phyloP scores from a whole-genome alignment of 2,888 invertebrate species.

The Drosophila testacea region DNA sequence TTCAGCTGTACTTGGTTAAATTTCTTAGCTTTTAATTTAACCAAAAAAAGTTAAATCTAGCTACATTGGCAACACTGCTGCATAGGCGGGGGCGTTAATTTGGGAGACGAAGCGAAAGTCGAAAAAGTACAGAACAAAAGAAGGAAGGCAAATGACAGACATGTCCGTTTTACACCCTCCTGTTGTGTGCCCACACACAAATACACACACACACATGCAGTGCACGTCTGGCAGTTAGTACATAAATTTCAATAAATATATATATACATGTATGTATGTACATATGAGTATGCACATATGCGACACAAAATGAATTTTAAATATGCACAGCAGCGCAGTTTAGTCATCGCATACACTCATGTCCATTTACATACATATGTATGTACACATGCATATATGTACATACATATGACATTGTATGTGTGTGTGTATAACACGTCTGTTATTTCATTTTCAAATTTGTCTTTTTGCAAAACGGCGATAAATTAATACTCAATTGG shows the following conservation, averaged over 20 bases:
- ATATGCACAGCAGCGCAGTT: slow-evolving; percentile 50
- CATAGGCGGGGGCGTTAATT: slow-evolving; percentile 36
- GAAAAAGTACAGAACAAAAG: slow-evolving; percentile 46
- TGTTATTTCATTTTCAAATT: slow-evolving; percentile 18
- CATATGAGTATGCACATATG: slow-evolving; percentile 18
- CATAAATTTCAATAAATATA: slow-evolving; percentile 41
- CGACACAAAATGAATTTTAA: slow-evolving; percentile 69
- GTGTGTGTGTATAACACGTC: not conserved
- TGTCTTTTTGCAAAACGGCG: slow-evolving; percentile 18
- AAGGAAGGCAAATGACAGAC: slow-evolving; percentile 72
- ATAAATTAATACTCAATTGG: slow-evolving; percentile 51
- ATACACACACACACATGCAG: slow-evolving; percentile 33
- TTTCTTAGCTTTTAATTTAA: no score
- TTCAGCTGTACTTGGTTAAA: no score
- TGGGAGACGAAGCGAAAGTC: slow-evolving; percentile 40
- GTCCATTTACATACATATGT: not conserved
- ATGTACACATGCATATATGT: slow-evolving; percentile 4
- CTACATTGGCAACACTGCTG: not conserved
- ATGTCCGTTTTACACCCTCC: slow-evolving; percentile 71
- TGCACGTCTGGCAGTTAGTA: slow-evolving; percentile 52
- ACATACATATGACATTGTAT: not conserved
- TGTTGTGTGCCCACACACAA: slow-evolving; percentile 30
- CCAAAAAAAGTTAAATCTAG: no score
- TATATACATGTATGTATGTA: not conserved
- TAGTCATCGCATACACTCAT: slow-evolving; percentile 45